A percentile compares a stretch with the other conserved stretches of the same genome.
Evolutionary conservation across 2,797 vertebrate species (phyloP).

Genomic region (Phataginus tricuspis): DNA sequence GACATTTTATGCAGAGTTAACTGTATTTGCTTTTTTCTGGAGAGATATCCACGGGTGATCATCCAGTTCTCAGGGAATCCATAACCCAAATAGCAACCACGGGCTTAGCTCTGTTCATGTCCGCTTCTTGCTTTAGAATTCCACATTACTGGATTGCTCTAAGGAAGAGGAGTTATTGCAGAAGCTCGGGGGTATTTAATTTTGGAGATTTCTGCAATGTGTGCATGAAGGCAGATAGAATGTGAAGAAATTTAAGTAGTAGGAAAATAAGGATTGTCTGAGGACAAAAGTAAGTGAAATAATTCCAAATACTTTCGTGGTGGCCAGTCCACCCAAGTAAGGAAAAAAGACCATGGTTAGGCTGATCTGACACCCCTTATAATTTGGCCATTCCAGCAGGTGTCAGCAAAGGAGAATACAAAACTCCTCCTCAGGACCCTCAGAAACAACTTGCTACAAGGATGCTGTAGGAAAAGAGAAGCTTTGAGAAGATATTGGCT

Average conservation of each 20-base stretch:
- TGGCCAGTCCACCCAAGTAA: neutral
- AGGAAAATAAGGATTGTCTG: neutral
- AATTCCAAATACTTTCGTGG: neutral
- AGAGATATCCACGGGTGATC: neutral
- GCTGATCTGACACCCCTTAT: neutral
- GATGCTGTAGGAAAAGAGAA: conserved; percentile 78
- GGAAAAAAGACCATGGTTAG: neutral
- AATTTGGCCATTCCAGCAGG: conserved; percentile 79
- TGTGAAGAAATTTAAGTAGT: neutral
- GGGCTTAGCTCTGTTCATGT: no score
- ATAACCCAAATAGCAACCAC: neutral
- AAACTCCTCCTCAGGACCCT: conserved; percentile 85
- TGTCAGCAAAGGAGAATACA: conserved; percentile 89
- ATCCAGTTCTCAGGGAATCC: neutral
- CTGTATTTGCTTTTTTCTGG: neutral
- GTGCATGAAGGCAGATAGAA: neutral
- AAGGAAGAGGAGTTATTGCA: neutral
- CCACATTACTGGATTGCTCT: neutral
- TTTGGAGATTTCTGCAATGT: neutral
- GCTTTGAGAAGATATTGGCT: conserved; percentile 71
- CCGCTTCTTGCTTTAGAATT: neutral
- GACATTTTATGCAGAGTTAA: neutral
- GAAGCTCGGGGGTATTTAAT: neutral
- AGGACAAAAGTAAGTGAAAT: neutral
- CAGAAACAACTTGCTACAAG: conserved; percentile 85